Base-by-base conservation (phyloP, 2,888 invertebrate species). In the Julus scanicus region DNA sequence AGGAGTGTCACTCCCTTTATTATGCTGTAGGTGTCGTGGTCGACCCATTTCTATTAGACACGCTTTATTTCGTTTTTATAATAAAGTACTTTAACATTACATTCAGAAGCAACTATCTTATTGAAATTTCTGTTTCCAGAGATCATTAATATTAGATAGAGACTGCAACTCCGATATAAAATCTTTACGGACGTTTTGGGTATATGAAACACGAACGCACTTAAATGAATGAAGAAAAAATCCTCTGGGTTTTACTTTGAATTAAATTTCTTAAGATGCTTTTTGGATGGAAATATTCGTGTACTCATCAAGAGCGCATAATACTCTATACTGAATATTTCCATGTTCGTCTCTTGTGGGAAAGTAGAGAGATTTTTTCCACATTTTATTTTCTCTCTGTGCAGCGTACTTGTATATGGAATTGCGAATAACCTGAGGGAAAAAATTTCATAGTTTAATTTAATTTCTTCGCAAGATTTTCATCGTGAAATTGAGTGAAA, bases 81-180 rank as follows among this genome's bases (percentile, higher is more conserved):
- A 71, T 71, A 71, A 29, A 71, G 11, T 71, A 71, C 71, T 57
- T 57, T 57, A 17, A 1, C 17, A 57, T 57, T 57, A 57, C 57
- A 3, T 57, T 71, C 71, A 6, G 71, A 9, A 29, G 71, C 71
- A 71, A 71, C 71, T 71, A 71, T 71, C 71, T 71, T 29, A 71
- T 71, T 71, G 71, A 71, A 71, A 71, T 71, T 71, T 71, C 48
- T 11, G 29, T 71, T 71, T 71, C 71, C n/a, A 9, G 71, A 71
- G 71, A 71, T 71, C 71, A 71, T 71, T 71, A n/a, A 71, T 71
- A 71, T 71, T 71, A 71, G 71, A 71, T 71, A 71, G 71, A 29
- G 71, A 29, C 71, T 71, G 29, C 71, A 5, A 63, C 63, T 63
- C 29, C 20, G 29, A 71, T 29, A 71, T 71, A 71, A 63, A 63